Base-by-base conservation (phyloP, 2,797 vertebrate genomes). In the Tachyglossus aculeatus region DNA sequence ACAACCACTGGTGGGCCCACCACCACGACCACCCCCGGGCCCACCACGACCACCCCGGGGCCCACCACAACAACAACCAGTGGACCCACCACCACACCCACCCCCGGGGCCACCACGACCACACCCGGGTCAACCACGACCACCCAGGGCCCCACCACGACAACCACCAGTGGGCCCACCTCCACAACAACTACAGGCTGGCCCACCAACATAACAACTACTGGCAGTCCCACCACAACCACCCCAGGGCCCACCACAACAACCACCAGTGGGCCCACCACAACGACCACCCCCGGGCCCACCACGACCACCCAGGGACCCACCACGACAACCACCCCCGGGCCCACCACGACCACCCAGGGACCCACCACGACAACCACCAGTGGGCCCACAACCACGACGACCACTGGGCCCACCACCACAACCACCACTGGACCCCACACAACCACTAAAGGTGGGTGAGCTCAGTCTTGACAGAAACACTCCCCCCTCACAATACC, bases 41-140 rank as follows among this genome's bases (percentile, higher is more conserved):
- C 43, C 2, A 73, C 70, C 40, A 74, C 59, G 9, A 72, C 65
- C 19, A 65, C 76, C 4, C 75, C 71, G 2, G 44, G 14, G 6
- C 44, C 11, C 6, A 9, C 31, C 3, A 4, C 56, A 15, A 1
- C 18, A 45, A 52, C 19, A 33, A 29, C 2, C 4, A 15, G n/a
- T n/a, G n/a, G n/a, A n/a, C n/a, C n/a, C n/a, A n/a, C 25, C 2
- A 5, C 22, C 4, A 32, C 80, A 25, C 72, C 80, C 21, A 57
- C 41, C 13, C 55, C 58, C n/a, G n/a, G n/a, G 5, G 32, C 15
- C 34, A 3, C 9, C 11, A 62, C 57, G 9, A 70, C 33, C 10
- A 48, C 41, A 6, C 41, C 19, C 19, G 68, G 34, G n/a, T n/a
- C n/a, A n/a, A n/a, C n/a, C 2, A 68, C 40, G 2, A 25, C 13